These are phyloP conservation scores for Huso huso DNA, from an alignment of 2,797 vertebrate species.

Conservation along the genomic window DNA sequence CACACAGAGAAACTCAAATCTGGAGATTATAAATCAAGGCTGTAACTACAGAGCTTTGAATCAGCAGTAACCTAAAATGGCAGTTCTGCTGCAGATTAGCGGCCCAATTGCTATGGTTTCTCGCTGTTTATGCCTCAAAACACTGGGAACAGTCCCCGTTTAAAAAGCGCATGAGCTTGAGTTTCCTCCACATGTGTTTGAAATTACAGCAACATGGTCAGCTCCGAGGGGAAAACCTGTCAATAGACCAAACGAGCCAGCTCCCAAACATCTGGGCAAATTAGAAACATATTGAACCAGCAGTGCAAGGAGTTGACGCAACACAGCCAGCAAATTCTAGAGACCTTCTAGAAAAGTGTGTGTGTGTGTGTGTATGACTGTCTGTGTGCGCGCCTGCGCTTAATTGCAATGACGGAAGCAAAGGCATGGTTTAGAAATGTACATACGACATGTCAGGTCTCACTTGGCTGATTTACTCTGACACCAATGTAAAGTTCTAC, in stretches of 20 bases:
- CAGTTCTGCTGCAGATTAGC: constrained; percentile 13
- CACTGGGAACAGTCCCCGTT: constrained; percentile 32
- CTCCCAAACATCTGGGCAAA: constrained; percentile 70
- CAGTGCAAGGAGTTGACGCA: constrained; percentile 41
- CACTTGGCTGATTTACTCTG: too few relatives aligned
- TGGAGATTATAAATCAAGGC: constrained; percentile 3
- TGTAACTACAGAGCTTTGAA: constrained; percentile 1
- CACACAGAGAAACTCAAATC: neutral
- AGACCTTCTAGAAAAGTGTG: too few relatives aligned
- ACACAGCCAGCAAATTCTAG: too few relatives aligned
- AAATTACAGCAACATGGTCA: constrained; percentile 68
- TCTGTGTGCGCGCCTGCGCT: too few relatives aligned
- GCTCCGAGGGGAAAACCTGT: constrained; percentile 63
- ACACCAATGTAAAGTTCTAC: too few relatives aligned
- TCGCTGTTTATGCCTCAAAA: constrained; percentile 37
- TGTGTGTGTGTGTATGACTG: too few relatives aligned
- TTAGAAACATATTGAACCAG: constrained; percentile 59
- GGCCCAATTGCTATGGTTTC: constrained; percentile 36
- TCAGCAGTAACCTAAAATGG: constrained; percentile 13
- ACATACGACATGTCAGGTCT: too few relatives aligned
- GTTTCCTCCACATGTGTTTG: constrained; percentile 66
- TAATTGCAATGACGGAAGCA: too few relatives aligned
- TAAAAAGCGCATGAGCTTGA: constrained; percentile 6
- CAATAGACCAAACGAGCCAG: constrained; percentile 45
- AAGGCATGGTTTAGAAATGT: too few relatives aligned